A percentile compares a stretch with the other conserved stretches of the same genome.
Evolutionary conservation across 64 coral and sea anemone genomes (phyloP).

Genomic region (Montipora efflorescens): DNA sequence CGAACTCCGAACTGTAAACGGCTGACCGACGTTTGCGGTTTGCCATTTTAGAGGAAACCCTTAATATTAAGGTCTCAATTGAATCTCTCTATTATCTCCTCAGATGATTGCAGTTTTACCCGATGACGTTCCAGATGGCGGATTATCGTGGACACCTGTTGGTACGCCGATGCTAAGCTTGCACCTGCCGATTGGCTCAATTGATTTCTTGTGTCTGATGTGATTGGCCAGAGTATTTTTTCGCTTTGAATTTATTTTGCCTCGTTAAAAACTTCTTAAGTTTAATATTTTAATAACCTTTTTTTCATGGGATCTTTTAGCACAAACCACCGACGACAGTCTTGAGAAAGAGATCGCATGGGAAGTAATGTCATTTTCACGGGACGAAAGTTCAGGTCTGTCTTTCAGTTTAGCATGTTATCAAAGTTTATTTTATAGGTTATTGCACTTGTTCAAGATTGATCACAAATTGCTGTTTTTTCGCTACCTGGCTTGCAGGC

Average conservation of each 20-base stretch:
- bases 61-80: no score
- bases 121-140: background rate
- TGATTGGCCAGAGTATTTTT: background rate
- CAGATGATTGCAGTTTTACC: slow-evolving; percentile 47
- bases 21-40: no score
- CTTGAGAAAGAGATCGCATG: slow-evolving; percentile 57
- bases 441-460: no score
- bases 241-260: background rate
- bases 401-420: background rate
- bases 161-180: background rate
- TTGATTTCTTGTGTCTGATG: no score
- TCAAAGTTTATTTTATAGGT: background rate
- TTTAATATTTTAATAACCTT: no score
- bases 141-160: slow-evolving; percentile 33
- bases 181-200: no score
- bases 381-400: slow-evolving; percentile 29
- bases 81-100: background rate
- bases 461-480: no score
- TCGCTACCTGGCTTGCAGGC: no score
- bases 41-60: no score
- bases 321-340: background rate
- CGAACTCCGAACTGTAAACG: no score
- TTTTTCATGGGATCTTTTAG: slow-evolving; percentile 1
- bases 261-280: no score
- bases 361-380: slow-evolving; percentile 50